Percentiles rank a stretch among this genome's conserved stretches.
Evolutionary conservation across 2,888 invertebrate species (phyloP).

Genomic region (Steromphala cineraria): DNA sequence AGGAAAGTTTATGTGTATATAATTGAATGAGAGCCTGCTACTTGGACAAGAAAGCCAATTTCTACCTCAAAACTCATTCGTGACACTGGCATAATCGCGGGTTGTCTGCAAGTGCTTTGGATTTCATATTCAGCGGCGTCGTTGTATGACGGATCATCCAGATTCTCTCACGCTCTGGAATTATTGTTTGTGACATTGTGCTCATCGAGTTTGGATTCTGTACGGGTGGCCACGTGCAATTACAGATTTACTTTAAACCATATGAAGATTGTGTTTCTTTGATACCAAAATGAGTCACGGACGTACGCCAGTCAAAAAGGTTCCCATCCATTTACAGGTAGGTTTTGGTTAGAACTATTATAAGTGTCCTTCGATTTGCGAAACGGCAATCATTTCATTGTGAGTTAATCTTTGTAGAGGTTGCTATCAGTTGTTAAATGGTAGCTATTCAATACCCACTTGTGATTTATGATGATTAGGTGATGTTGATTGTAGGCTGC

Average conservation of each 20-base stretch:
- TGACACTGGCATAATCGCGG: slow-evolving; percentile 1
- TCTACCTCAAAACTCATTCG: slow-evolving; percentile 10
- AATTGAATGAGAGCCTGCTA: slow-evolving; percentile 1
- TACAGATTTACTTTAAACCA: not conserved
- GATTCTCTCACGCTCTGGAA: not conserved
- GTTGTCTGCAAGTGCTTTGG: slow-evolving; percentile 6
- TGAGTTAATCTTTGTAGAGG: too few species aligned
- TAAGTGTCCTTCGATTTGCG: too few species aligned
- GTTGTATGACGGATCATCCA: not conserved
- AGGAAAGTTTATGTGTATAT: slow-evolving; percentile 4
- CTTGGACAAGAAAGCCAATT: not conserved
- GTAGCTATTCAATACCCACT: not conserved
- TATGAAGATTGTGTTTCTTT: not conserved
- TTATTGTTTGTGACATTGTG: slow-evolving; percentile 5
- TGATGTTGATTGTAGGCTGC: not conserved
- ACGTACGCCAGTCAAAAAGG: slow-evolving; percentile 85
- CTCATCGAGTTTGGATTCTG: not conserved
- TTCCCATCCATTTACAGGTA: slow-evolving; percentile 86
- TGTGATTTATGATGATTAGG: slow-evolving; percentile 6
- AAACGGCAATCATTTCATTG: too few species aligned
- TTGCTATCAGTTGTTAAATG: too few species aligned
- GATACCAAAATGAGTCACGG: slow-evolving; percentile 24
- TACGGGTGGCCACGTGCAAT: not conserved
- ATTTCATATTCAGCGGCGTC: not conserved
- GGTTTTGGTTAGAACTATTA: slow-evolving; percentile 1